Evolutionary conservation across 2,888 invertebrate species (phyloP).

Genomic region (Sepiola atlantica): DNA sequence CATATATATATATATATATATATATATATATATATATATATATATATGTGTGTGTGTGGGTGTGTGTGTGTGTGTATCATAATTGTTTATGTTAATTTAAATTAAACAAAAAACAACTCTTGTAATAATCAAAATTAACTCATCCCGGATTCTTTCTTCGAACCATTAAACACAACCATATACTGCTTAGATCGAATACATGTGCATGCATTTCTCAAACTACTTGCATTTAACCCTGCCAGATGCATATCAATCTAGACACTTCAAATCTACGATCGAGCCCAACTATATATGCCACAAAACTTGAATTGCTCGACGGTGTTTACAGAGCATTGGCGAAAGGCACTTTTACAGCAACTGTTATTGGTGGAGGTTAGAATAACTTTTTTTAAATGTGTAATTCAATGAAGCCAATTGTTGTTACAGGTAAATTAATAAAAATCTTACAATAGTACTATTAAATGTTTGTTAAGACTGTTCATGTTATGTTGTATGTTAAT

Average conservation of each 20-base stretch:
- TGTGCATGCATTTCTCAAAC: conserved; percentile 34
- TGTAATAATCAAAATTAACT: background rate
- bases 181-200: conserved; percentile 33
- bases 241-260: background rate
- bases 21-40: background rate
- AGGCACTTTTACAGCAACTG: conserved; percentile 46
- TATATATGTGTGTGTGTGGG: background rate
- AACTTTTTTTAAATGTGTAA: background rate
- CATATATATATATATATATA: background rate
- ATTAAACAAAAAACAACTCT: background rate
- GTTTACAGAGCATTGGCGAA: conserved; percentile 45
- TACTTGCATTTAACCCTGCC: conserved; percentile 34
- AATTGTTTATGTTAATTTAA: too few species aligned
- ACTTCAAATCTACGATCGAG: conserved; percentile 36
- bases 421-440: background rate
- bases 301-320: conserved; percentile 8
- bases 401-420: background rate
- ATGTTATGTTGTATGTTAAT: background rate
- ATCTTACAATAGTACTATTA: background rate
- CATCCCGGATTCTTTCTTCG: background rate
- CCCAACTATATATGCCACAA: conserved; percentile 42
- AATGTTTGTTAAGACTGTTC: background rate
- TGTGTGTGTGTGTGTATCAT: background rate
- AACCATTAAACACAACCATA: conserved; percentile 36
- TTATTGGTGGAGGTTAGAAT: conserved; percentile 32